Evolutionary conservation across 2,113 vertebrate species (phyloP).

Genomic region (Tachysurus vachellii): DNA sequence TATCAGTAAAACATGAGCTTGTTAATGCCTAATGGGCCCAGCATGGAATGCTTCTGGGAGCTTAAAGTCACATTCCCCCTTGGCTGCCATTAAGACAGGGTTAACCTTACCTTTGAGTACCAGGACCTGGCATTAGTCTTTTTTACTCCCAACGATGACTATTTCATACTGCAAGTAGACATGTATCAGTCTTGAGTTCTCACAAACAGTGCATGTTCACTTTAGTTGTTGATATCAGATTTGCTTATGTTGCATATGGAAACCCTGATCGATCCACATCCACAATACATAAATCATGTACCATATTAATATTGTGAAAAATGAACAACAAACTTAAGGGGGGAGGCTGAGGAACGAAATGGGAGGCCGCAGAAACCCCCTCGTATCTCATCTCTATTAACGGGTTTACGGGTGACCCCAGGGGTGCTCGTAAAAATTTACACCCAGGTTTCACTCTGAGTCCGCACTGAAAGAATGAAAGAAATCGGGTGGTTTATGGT

Average conservation of each 20-base stretch:
- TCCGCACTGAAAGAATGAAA: conserved; percentile 79
- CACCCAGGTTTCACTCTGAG: conserved; percentile 77
- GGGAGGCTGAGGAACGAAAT: conserved; percentile 67
- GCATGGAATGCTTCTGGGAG: conserved; percentile 30
- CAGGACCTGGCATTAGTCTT: conserved; percentile 11
- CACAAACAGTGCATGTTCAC: background rate
- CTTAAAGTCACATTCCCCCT: conserved; percentile 44
- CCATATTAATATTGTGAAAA: conserved; percentile 70
- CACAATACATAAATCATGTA: too few relatives aligned
- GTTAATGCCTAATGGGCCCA: conserved; percentile 40
- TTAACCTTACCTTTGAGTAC: conserved; percentile 60
- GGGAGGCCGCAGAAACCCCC: conserved; percentile 74
- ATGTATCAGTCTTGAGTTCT: background rate
- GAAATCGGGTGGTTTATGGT: conserved; percentile 82
- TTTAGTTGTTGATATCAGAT: conserved; percentile 28
- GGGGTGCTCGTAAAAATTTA: conserved; percentile 83
- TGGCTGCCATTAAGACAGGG: conserved; percentile 62
- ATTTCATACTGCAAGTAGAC: background rate
- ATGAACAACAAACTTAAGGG: conserved; percentile 60
- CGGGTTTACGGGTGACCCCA: conserved; percentile 81
- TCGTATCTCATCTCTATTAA: conserved; percentile 85
- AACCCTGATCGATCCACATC: background rate
- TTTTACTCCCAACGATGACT: background rate
- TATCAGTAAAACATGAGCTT: conserved; percentile 34
- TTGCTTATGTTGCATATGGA: conserved; percentile 1